These are phyloP conservation scores for Antrozous pallidus DNA, from an alignment of 2,797 vertebrate species.

Conservation along the genomic window DNA sequence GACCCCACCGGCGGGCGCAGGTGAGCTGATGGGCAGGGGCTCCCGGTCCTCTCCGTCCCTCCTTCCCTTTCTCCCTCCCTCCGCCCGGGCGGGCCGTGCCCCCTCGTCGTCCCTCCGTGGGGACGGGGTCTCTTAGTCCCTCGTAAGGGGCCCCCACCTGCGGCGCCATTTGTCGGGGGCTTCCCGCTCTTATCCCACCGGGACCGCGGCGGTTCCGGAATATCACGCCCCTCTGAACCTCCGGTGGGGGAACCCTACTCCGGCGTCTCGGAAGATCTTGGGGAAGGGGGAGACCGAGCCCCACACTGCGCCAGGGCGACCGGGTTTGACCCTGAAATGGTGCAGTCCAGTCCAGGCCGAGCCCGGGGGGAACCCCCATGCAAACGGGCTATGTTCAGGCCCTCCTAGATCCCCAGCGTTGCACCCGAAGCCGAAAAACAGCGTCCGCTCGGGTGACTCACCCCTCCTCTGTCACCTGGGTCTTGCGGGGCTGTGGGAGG, in stretches of 20 bases:
- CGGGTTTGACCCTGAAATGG: not conserved
- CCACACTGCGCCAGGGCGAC: not conserved
- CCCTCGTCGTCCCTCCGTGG: not conserved
- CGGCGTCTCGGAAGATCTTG: not conserved
- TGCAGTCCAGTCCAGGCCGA: not conserved
- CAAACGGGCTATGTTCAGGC: not conserved
- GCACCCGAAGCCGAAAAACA: not conserved
- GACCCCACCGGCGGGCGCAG: not conserved
- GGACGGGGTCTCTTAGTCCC: not conserved
- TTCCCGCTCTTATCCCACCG: not conserved
- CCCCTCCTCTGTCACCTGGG: not conserved
- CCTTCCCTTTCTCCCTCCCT: not conserved
- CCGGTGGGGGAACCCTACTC: not conserved
- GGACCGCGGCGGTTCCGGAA: not conserved
- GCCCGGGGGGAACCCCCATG: not conserved
- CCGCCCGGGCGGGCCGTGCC: not conserved
- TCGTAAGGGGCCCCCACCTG: not conserved
- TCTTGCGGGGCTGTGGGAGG: not conserved
- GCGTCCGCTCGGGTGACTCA: not conserved
- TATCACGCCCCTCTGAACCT: not conserved
- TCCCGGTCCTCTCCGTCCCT: not conserved
- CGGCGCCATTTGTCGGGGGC: not conserved
- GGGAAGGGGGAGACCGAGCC: not conserved
- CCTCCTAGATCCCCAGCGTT: not conserved
- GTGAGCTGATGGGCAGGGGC: not conserved